These are phyloP conservation scores for Corythornis madagascariensis DNA, from an alignment of 2,113 vertebrate genomes.

Conservation along the genomic window DNA sequence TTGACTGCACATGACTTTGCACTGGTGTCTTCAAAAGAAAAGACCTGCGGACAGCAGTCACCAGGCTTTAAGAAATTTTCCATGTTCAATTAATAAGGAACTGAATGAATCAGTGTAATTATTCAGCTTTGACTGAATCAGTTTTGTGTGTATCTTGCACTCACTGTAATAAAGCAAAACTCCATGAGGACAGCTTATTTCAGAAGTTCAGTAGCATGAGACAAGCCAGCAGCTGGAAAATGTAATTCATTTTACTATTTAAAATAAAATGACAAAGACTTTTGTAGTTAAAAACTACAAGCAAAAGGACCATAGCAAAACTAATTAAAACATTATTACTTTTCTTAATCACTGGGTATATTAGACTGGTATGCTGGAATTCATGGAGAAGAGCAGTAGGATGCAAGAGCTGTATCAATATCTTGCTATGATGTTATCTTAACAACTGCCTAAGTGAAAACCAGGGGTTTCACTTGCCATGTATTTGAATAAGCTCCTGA, in stretches of 20 bases:
- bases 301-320: background rate
- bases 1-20: background rate
- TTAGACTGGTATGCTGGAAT: background rate
- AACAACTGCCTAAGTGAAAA: background rate
- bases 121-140: background rate
- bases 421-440: background rate
- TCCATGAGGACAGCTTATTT: background rate
- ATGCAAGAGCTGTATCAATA: background rate
- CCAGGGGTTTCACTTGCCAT: background rate
- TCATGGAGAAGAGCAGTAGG: background rate
- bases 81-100: conserved; percentile 6
- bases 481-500: background rate
- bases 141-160: background rate
- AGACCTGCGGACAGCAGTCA: background rate
- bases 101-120: background rate
- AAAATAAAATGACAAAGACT: background rate
- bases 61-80: background rate
- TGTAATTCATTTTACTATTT: background rate
- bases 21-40: background rate
- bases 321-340: background rate
- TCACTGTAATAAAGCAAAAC: background rate
- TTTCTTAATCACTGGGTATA: background rate
- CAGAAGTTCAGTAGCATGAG: background rate
- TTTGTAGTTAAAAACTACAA: background rate
- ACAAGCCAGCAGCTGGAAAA: background rate